A percentile compares a stretch with the other conserved stretches of the same genome.
Evolutionary conservation across 2,797 vertebrate genomes (phyloP).

Genomic region (Sebastes umbrosus): DNA sequence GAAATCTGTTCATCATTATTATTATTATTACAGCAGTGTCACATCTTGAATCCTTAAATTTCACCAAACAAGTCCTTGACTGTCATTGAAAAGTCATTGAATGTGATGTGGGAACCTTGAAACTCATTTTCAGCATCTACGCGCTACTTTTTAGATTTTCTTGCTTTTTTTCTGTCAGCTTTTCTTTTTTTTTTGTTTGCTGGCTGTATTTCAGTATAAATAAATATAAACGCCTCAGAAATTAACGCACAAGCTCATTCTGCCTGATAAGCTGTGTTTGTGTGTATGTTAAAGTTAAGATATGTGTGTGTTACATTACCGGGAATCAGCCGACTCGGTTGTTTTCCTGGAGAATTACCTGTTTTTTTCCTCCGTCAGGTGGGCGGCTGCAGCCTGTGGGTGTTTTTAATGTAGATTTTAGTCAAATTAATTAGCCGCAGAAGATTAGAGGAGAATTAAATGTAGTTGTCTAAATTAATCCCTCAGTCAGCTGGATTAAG

Average conservation of each 20-base stretch:
- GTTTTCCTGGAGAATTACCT: background rate
- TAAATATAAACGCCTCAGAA: too few relatives aligned
- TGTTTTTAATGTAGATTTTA: conserved; percentile 25
- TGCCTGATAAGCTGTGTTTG: background rate
- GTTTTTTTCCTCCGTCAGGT: background rate
- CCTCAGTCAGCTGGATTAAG: conserved; percentile 29
- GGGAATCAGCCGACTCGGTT: background rate
- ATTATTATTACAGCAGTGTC: background rate
- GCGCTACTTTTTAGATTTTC: too few relatives aligned
- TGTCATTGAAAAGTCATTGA: too few relatives aligned
- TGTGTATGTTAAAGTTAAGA: background rate
- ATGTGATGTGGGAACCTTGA: too few relatives aligned
- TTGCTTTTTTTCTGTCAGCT: too few relatives aligned
- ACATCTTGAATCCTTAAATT: background rate
- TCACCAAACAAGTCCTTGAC: background rate
- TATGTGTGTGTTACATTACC: background rate
- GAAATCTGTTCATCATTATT: too few relatives aligned
- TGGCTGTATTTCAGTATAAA: too few relatives aligned
- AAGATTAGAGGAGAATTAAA: conserved; percentile 51
- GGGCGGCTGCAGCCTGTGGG: background rate
- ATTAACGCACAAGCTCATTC: too few relatives aligned
- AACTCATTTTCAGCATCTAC: background rate
- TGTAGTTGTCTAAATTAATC: conserved; percentile 25
- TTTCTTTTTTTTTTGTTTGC: too few relatives aligned
- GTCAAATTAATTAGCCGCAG: conserved; percentile 50